Evolutionary conservation across 1,140 invertebrate species (phyloP).

Genomic region (Forficula auricularia): DNA sequence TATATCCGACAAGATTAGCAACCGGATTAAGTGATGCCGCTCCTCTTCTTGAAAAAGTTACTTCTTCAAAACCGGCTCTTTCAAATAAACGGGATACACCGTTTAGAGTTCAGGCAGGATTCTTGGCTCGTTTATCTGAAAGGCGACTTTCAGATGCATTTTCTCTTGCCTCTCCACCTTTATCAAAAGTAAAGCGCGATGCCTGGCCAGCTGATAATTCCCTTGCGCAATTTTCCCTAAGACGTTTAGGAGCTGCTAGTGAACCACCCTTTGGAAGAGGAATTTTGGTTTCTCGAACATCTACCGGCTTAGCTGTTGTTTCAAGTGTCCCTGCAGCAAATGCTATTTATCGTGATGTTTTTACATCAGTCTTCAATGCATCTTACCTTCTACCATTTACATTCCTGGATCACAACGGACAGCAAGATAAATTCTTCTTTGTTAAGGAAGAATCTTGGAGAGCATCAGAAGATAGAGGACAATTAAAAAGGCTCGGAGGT

Average conservation of each 20-base stretch:
- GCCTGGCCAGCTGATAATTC: constrained; percentile 14
- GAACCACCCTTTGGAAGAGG: constrained; percentile 81
- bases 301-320: constrained; percentile 61
- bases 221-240: constrained; percentile 10
- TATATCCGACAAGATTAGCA: constrained; percentile 45
- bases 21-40: constrained; percentile 22
- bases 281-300: constrained; percentile 65
- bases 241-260: constrained; percentile 49
- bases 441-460: constrained; percentile 81
- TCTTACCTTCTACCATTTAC: constrained; percentile 75
- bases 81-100: constrained; percentile 1
- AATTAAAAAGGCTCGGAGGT: constrained; percentile 70
- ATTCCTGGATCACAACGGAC: constrained; percentile 70
- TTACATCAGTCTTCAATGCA: constrained; percentile 83
- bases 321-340: constrained; percentile 73
- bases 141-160: constrained; percentile 52
- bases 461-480: constrained; percentile 69
- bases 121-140: constrained; percentile 55
- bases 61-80: constrained; percentile 2
- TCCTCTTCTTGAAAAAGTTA: background rate
- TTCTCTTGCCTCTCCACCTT: constrained; percentile 39
- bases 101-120: constrained; percentile 53
- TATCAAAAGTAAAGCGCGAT: constrained; percentile 54
- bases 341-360: constrained; percentile 75
- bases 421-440: constrained; percentile 88